These are phyloP conservation scores for Myopa testacea DNA, from an alignment of 2,888 invertebrate species.

Conservation along the genomic window DNA sequence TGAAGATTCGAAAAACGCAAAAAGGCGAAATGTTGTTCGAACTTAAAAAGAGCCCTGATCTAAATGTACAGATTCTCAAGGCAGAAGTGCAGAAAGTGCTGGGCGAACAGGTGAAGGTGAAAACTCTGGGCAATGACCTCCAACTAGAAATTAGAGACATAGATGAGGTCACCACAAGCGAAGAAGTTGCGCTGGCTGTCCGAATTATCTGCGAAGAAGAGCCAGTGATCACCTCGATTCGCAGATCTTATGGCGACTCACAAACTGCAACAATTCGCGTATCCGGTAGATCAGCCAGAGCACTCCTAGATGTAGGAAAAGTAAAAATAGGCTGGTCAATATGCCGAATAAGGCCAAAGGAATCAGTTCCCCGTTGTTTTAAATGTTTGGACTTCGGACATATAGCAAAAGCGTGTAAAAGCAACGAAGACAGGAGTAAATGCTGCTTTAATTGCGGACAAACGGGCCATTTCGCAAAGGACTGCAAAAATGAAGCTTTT, in stretches of 20 bases:
- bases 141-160: neutral
- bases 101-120: neutral
- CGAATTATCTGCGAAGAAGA: too few species aligned
- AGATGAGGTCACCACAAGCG: neutral
- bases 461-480: too few species aligned
- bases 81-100: neutral
- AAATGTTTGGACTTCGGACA: slow-evolving; percentile 8
- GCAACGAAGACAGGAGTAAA: too few species aligned
- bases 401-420: neutral
- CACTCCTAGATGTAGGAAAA: neutral
- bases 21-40: too few species aligned
- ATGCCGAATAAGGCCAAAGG: neutral
- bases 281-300: neutral
- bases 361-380: slow-evolving; percentile 5
- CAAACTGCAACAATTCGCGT: neutral
- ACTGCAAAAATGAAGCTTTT: too few species aligned
- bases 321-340: neutral
- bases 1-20: too few species aligned
- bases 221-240: neutral
- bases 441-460: too few species aligned
- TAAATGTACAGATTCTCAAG: too few species aligned
- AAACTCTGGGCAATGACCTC: neutral
- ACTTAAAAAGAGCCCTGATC: too few species aligned
- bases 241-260: slow-evolving; percentile 3
- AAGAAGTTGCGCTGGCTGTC: neutral